Percentiles rank a stretch among this genome's conserved stretches.
These are phyloP conservation scores for Drosophila sulfurigaster DNA, from an alignment of 1,140 invertebrate species.

Conservation along the genomic window DNA sequence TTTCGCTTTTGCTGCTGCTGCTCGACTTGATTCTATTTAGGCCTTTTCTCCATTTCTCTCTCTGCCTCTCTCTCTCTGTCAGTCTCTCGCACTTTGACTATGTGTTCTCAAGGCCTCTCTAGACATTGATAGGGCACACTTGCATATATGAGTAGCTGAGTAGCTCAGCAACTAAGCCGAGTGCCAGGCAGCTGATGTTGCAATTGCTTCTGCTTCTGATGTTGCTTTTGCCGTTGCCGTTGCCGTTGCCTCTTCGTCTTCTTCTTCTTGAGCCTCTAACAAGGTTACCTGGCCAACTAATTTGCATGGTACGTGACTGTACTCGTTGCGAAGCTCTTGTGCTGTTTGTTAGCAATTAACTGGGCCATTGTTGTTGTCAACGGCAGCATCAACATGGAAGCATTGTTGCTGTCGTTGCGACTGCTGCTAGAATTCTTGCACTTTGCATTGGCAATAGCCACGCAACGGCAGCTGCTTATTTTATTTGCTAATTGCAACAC, in stretches of 20 bases:
- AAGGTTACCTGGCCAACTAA: slow-evolving; percentile 79
- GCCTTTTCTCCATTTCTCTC: not conserved
- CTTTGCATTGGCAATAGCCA: slow-evolving; percentile 50
- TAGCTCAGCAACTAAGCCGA: slow-evolving; percentile 32
- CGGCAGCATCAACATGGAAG: slow-evolving; percentile 35
- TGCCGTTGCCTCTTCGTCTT: not conserved
- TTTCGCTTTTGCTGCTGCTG: not conserved
- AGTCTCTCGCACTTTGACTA: not conserved
- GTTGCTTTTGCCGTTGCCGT: slow-evolving; percentile 4
- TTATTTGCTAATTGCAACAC: slow-evolving; percentile 83
- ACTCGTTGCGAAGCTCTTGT: slow-evolving; percentile 55
- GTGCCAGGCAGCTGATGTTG: slow-evolving; percentile 29
- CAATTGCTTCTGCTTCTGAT: not conserved
- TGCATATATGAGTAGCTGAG: slow-evolving; percentile 44
- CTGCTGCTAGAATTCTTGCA: slow-evolving; percentile 41
- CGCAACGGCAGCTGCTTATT: slow-evolving; percentile 71
- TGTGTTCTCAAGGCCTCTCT: slow-evolving; percentile 4
- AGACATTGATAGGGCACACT: slow-evolving; percentile 26
- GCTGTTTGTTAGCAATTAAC: slow-evolving; percentile 80
- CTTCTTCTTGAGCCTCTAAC: slow-evolving; percentile 53
- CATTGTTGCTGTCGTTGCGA: slow-evolving; percentile 23
- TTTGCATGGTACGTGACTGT: slow-evolving; percentile 79
- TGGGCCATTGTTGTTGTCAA: slow-evolving; percentile 76
- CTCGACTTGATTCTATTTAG: slow-evolving; percentile 22
- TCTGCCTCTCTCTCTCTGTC: not conserved